A percentile compares a stretch with the other conserved stretches of the same genome.
Conservation (phyloP, 2,797 vertebrate species). For the Pseudotriccus pelzelni region DNA sequence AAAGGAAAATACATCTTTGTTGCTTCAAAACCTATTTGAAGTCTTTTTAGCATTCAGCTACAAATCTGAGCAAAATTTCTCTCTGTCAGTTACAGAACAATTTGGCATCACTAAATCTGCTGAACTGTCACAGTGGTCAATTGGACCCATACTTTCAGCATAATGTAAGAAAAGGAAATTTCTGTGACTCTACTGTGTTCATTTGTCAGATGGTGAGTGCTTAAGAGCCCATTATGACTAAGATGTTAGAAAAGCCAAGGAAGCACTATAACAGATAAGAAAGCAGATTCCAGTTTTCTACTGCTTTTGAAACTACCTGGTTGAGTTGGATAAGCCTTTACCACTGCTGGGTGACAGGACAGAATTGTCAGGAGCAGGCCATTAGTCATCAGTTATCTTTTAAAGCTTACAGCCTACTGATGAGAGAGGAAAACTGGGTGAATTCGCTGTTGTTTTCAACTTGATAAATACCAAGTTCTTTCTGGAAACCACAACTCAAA, state of each 20-base stretch:
- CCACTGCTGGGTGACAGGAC: not conserved
- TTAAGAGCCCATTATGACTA: not conserved
- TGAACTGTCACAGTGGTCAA: not conserved
- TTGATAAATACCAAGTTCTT: not conserved
- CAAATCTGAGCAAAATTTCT: slow-evolving; percentile 25
- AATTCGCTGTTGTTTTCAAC: not conserved
- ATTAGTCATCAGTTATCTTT: not conserved
- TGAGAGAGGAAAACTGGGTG: not conserved
- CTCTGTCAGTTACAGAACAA: not conserved
- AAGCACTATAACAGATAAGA: not conserved
- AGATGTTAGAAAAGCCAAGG: not conserved
- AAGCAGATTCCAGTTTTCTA: not conserved
- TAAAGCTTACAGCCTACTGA: not conserved
- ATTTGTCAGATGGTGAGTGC: not conserved
- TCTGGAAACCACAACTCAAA: not conserved
- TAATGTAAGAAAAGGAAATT: not conserved
- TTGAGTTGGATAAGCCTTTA: not conserved
- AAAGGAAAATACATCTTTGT: slow-evolving; percentile 10
- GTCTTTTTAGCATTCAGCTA: not conserved
- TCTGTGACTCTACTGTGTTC: not conserved
- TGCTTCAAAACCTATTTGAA: slow-evolving; percentile 7
- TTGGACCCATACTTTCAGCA: not conserved
- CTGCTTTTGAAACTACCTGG: not conserved
- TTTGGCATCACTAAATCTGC: not conserved
- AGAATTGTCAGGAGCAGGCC: not conserved